These are phyloP conservation scores for Coleophora deauratella DNA, from an alignment of 2,888 invertebrate species.

Conservation along the genomic window DNA sequence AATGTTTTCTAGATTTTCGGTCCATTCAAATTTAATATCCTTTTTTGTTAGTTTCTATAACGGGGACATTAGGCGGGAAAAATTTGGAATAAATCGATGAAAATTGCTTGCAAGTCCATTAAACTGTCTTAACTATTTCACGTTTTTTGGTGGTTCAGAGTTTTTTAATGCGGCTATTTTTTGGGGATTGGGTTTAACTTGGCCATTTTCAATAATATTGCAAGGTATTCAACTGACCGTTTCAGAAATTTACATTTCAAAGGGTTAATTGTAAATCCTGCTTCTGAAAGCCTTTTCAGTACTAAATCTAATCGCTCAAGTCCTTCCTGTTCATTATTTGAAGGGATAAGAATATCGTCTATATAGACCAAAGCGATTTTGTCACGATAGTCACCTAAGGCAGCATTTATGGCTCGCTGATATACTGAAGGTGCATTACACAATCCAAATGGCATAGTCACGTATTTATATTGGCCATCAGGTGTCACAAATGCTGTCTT, in stretches of 20 bases:
- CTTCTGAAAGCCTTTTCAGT: constrained; percentile 15
- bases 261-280: constrained; percentile 25
- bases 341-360: constrained; percentile 25
- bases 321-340: constrained; percentile 13
- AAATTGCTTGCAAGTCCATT: constrained; percentile 19
- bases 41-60: constrained; percentile 18
- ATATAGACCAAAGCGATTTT: constrained; percentile 21
- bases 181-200: constrained; percentile 21
- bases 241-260: constrained; percentile 21
- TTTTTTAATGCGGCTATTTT: constrained; percentile 24
- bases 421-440: constrained; percentile 21
- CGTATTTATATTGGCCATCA: constrained; percentile 24
- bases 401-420: constrained; percentile 19
- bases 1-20: constrained; percentile 15
- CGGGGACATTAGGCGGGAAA: constrained; percentile 16
- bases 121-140: constrained; percentile 20
- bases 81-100: constrained; percentile 16
- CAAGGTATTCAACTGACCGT: constrained; percentile 21
- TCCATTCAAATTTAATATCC: constrained; percentile 15
- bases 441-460: constrained; percentile 25
- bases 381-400: constrained; percentile 9
- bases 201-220: constrained; percentile 17
- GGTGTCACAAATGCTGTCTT: constrained; percentile 26
- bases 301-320: constrained; percentile 16
- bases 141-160: constrained; percentile 19